Percentiles rank a stretch among this genome's conserved stretches.
These are phyloP conservation scores for Leucoraja erinaceus DNA, from an alignment of 2,113 vertebrate genomes.

Conservation along the genomic window DNA sequence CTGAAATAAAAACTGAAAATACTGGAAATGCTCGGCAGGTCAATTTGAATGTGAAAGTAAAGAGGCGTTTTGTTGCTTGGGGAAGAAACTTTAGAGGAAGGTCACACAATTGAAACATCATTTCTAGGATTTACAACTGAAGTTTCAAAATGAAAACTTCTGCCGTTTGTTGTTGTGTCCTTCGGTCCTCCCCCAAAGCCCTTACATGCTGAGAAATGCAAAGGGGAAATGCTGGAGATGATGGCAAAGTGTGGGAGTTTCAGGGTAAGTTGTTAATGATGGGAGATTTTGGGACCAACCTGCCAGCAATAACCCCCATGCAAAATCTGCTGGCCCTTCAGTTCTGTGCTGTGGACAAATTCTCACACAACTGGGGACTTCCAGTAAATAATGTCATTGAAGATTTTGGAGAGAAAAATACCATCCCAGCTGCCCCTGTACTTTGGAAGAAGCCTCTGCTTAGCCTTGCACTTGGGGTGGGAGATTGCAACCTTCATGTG, in stretches of 20 bases:
- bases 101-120: background rate
- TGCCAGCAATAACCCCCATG: background rate
- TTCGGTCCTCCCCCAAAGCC: background rate
- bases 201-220: background rate
- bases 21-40: background rate
- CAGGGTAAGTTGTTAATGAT: background rate
- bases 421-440: background rate
- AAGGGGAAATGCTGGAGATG: no score
- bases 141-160: background rate
- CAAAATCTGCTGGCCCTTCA: background rate
- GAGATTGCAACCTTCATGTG: no score
- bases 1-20: background rate
- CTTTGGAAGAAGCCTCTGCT: background rate
- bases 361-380: background rate
- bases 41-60: background rate
- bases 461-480: no score
- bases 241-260: background rate
- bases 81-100: background rate
- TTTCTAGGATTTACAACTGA: background rate
- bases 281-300: background rate
- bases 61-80: background rate
- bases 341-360: background rate
- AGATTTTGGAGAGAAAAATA: background rate
- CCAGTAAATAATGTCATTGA: background rate
- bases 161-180: background rate